These are phyloP conservation scores for Cryptotis parvus DNA, from an alignment of 2,113 vertebrate genomes.

Conservation along the genomic window DNA sequence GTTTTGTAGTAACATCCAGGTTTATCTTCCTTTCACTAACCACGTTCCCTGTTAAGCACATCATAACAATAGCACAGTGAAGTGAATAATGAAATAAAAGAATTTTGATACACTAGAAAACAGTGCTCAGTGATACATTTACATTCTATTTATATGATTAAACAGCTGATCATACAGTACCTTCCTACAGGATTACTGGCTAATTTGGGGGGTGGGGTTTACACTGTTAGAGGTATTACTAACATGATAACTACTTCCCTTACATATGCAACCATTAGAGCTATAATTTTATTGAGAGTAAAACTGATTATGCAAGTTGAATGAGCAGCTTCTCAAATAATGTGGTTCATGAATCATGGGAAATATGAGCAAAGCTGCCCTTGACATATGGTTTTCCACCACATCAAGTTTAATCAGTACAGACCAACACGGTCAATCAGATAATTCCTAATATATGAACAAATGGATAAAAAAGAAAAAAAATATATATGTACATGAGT, in stretches of 20 bases:
- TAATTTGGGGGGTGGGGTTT: constrained; percentile 82
- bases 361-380: constrained; percentile 87
- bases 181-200: constrained; percentile 89
- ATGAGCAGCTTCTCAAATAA: constrained; percentile 90
- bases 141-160: constrained; percentile 92
- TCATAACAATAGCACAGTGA: constrained; percentile 93
- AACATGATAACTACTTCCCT: constrained; percentile 94
- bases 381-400: constrained; percentile 88
- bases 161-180: constrained; percentile 92
- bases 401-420: constrained; percentile 91
- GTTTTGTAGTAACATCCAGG: constrained; percentile 89
- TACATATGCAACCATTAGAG: constrained; percentile 92
- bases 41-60: constrained; percentile 91
- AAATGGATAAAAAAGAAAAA: constrained; percentile 83
- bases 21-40: constrained; percentile 91
- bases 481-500: constrained; percentile 86
- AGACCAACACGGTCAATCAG: constrained; percentile 89
- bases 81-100: constrained; percentile 88
- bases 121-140: constrained; percentile 89
- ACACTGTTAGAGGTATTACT: constrained; percentile 86
- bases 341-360: constrained; percentile 84
- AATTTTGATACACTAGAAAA: constrained; percentile 87
- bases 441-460: constrained; percentile 86
- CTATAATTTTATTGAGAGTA: constrained; percentile 91
- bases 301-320: constrained; percentile 89